Evolutionary conservation across 30 jellyfish, hydroid and myxozoan genomes (phyloP), one percentile per base, ranked within the genome.

Genomic region (Cassiopea andromeda): DNA sequence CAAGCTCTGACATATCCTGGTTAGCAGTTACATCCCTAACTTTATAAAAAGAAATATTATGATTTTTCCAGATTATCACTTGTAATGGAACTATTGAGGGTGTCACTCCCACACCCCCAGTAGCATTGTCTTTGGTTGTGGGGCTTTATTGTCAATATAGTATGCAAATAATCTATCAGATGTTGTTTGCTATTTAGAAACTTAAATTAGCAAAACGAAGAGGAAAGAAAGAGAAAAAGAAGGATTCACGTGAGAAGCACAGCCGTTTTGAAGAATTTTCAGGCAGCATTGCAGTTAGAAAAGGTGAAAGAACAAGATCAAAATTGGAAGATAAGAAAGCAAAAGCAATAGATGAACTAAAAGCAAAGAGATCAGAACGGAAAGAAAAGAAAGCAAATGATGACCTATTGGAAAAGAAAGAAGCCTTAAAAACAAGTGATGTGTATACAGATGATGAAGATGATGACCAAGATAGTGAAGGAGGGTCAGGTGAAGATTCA

Each of bases 361-460:
- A 87, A 76, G 98, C 92, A 17, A 89, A 87, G 77, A 60, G 98
- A 71, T 90, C 90, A 45, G 97, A 94, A 61, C 90, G 90, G 87
- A 92, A 80, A 67, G 97, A 91, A 17, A 89, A 94, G 81, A 87
- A 90, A 77, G 75, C 93, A 15, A 81, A 85, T 46, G 98, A 94
- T 59, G 94, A 91, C 0, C 90, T 79, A 48, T 74, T 93, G 27
- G 90, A 84, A 48, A 94, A 94, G 94, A 94, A 91, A 69, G 98
- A 94, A 46, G 90, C 97, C 9, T 69, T 94, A 71, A 94, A 89
- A 74, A 89, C 97, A 14, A 90, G 92, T 59, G 98, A 94, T 77
- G 98, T 94, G 17, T 94, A 69, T 48, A 90, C 98, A 0, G 98
- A 94, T 94, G 98, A 94, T 78, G 98, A 94, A 69, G 98, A 94